Evolutionary conservation across 1,140 invertebrate species (phyloP), one percentile per base, ranked within the genome.

Genomic region (Hydropsyche tenuis): DNA sequence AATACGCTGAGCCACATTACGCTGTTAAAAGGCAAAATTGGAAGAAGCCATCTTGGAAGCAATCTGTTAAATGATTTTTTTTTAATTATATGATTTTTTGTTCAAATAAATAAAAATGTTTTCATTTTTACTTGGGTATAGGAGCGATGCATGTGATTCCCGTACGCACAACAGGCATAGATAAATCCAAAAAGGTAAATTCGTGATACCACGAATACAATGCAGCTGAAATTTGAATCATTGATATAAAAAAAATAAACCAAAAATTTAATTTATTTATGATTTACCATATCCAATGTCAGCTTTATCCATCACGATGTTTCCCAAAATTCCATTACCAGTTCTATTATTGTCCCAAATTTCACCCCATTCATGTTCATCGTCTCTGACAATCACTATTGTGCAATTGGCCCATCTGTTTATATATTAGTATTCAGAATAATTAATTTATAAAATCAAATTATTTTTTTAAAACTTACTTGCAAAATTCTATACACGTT

Each of bases 181-280:
- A 86, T 72, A 88, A 85, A 79, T 89, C 88, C 75, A 90, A 78
- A 72, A 80, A 86, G 37, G 79, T 70, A 77, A 84, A 88, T 79
- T 84, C 84, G 77, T 85, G 82, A 76, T 85, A 86, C 88, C 88
- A 89, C 11, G 86, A 85, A 80, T 89, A 89, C 1, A 89, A 78
- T 27, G 88, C 87, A 75, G 81, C 87, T 85, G 72, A 16, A 84
- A 83, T 73, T 66, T 5, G 14, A 27, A 60, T 37, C 9, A n/a
- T n/a, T n/a, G 12, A 43, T 12, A 6, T 43, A 43, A 12, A 12
- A 48, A 48, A 48, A 48, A 43, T 12, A 43, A 43, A 43, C 14
- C 3, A 48, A 14, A 37, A 37, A 48, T 48, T 43, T 6, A 6
- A 12, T 43, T 43, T 43, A 43, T 6, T 43, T 43, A 48, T 7